A percentile compares a stretch with the other conserved stretches of the same genome.
Conservation (phyloP, 2,888 invertebrate genomes). For the Idaea dimidiata region DNA sequence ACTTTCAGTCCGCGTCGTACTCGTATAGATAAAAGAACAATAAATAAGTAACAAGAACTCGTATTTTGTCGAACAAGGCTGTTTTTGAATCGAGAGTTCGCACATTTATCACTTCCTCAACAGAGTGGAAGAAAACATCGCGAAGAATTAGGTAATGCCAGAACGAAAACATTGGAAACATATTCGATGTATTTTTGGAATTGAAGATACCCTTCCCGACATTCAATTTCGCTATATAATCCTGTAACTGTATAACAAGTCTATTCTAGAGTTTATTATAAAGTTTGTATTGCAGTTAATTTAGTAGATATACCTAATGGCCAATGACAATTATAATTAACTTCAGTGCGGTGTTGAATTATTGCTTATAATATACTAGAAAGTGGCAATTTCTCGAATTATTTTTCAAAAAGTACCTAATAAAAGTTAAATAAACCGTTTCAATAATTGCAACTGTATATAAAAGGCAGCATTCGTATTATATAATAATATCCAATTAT, state of each 20-base stretch:
- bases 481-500: too few relatives aligned
- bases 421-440: too few relatives aligned
- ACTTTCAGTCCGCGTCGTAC: background rate
- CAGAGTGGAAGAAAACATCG: background rate
- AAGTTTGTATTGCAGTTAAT: too few relatives aligned
- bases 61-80: background rate
- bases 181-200: background rate
- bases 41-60: background rate
- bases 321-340: too few relatives aligned
- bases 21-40: background rate
- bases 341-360: too few relatives aligned
- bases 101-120: background rate
- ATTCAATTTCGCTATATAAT: background rate
- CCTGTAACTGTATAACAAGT: background rate
- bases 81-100: background rate
- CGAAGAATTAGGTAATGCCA: background rate
- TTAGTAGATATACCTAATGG: too few relatives aligned
- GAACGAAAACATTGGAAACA: background rate
- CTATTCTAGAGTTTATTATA: background rate
- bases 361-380: too few relatives aligned
- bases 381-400: too few relatives aligned
- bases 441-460: too few relatives aligned
- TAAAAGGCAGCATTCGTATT: too few relatives aligned
- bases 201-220: background rate
- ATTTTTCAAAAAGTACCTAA: too few relatives aligned